These are phyloP conservation scores for Coptodon rendalli DNA, from an alignment of 2,113 vertebrate genomes.

Conservation along the genomic window DNA sequence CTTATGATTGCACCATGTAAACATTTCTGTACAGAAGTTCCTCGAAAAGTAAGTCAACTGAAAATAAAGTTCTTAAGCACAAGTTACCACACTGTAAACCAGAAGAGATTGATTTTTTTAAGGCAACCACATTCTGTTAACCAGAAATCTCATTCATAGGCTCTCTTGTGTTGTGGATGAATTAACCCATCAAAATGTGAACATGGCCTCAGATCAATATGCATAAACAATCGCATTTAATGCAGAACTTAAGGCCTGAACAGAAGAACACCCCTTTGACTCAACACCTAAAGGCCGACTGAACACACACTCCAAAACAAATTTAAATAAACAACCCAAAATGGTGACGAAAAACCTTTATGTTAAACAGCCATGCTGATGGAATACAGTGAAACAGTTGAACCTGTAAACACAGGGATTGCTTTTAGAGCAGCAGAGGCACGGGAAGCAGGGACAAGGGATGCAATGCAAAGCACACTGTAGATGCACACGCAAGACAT, in stretches of 20 bases:
- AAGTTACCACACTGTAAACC: background rate
- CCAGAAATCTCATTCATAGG: background rate
- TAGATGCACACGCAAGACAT: constrained; percentile 14
- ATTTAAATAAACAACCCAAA: constrained; percentile 11
- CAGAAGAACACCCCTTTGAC: background rate
- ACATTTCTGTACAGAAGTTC: background rate
- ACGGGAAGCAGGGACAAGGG: background rate
- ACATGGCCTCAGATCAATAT: background rate
- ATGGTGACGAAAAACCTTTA: background rate
- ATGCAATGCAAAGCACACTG: background rate
- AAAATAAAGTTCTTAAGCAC: background rate
- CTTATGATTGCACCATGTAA: background rate
- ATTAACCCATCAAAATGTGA: background rate
- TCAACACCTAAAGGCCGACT: constrained; percentile 26
- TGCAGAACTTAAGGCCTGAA: background rate
- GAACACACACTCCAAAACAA: constrained; percentile 16
- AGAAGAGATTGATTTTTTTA: background rate
- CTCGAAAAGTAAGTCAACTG: background rate
- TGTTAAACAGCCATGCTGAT: background rate
- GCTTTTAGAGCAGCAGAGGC: background rate
- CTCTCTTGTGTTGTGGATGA: background rate
- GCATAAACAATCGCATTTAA: background rate
- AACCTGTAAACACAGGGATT: constrained; percentile 47
- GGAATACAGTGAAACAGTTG: constrained; percentile 22
- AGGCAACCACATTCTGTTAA: background rate